Conservation (phyloP, 2,113 vertebrate species). For the Brachyistius frenatus region DNA sequence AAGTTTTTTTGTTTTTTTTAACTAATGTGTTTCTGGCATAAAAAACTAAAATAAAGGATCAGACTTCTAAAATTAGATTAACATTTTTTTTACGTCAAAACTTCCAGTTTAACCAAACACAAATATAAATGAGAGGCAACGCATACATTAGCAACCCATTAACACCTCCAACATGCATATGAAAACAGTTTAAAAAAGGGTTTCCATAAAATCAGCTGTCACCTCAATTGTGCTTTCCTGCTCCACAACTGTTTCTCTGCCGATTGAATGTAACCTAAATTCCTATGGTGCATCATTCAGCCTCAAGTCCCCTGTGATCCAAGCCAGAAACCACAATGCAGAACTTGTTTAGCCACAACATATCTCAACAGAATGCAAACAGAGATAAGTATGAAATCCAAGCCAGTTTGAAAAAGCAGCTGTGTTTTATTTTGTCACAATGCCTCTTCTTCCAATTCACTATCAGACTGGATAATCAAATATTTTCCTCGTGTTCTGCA, state of each 20-base stretch:
- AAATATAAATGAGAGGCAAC: constrained; percentile 13
- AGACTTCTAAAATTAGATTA: constrained; percentile 41
- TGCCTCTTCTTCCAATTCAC: constrained; percentile 40
- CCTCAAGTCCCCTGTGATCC: constrained; percentile 35
- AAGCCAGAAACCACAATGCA: constrained; percentile 64
- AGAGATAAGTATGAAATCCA: constrained; percentile 54
- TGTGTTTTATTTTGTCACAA: constrained; percentile 58
- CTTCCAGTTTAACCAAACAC: constrained; percentile 34
- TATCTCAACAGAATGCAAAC: constrained; percentile 51
- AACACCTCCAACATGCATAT: constrained; percentile 4
- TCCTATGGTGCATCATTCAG: constrained; percentile 38
- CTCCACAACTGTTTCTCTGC: constrained; percentile 1
- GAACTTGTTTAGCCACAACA: constrained; percentile 48
- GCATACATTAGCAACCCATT: not conserved
- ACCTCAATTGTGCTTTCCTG: not conserved
- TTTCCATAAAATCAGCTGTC: constrained; percentile 27
- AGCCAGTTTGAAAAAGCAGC: constrained; percentile 58
- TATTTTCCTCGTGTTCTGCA: constrained; percentile 23
- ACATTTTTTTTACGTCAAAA: constrained; percentile 24
- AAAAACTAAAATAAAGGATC: constrained; percentile 34
- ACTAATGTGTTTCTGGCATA: constrained; percentile 8
- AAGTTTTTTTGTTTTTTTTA: not conserved
- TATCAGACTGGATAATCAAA: constrained; percentile 32
- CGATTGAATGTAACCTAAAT: constrained; percentile 35
- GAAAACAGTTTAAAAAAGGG: constrained; percentile 15